Evolutionary conservation across 1,140 invertebrate species (phyloP).

Genomic region (Nixonia krombeini): DNA sequence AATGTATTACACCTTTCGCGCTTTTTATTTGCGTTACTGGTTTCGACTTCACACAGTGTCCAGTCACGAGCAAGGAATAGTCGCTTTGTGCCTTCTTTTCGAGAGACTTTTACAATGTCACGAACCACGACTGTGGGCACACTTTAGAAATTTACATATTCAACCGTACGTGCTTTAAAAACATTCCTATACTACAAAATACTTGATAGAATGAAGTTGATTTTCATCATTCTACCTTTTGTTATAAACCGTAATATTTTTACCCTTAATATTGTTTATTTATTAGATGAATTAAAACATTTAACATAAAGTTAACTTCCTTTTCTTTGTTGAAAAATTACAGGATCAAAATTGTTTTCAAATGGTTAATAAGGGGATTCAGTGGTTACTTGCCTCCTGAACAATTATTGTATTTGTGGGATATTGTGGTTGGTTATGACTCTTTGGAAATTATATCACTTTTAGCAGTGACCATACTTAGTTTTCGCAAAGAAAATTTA

Average conservation of each 20-base stretch:
- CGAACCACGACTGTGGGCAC: constrained; percentile 91
- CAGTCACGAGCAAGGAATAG: constrained; percentile 90
- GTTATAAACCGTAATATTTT: too few relatives aligned
- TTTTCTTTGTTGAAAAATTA: too few relatives aligned
- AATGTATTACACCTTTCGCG: constrained; percentile 91
- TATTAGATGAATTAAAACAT: not conserved
- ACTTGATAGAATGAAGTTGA: too few relatives aligned
- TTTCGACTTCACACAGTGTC: constrained; percentile 92
- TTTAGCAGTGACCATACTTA: constrained; percentile 90
- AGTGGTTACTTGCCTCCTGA: constrained; percentile 94
- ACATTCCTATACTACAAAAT: too few relatives aligned
- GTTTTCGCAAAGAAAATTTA: constrained; percentile 92
- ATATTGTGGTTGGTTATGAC: constrained; percentile 91
- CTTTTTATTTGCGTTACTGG: constrained; percentile 94
- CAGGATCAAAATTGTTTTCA: constrained; percentile 91
- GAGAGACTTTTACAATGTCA: constrained; percentile 92
- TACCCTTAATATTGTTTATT: too few relatives aligned
- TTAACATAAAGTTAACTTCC: too few relatives aligned
- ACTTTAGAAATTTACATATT: constrained; percentile 88
- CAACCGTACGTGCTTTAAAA: constrained; percentile 85
- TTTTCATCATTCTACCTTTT: too few relatives aligned
- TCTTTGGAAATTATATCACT: constrained; percentile 91
- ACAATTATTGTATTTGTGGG: constrained; percentile 93
- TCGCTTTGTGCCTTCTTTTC: constrained; percentile 86
- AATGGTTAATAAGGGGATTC: constrained; percentile 96